Base-by-base conservation (phyloP, 2,113 vertebrate genomes). In the Tyto alba region DNA sequence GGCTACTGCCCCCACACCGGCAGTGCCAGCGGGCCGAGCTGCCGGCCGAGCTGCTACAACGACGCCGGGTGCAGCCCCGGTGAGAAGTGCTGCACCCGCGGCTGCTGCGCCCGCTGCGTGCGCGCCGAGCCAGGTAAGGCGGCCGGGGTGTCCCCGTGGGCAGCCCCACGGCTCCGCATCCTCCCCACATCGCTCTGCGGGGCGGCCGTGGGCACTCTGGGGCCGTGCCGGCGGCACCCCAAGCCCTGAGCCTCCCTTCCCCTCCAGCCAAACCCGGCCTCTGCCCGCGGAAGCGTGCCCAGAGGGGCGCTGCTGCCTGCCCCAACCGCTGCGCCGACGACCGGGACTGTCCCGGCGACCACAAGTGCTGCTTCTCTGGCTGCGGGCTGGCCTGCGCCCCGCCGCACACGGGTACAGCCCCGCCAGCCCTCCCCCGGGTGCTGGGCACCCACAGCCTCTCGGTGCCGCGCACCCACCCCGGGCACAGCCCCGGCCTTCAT, bases 291-390 rank as follows among this genome's bases (percentile, higher is more conserved):
- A 94, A 55, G 48, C 89, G 22, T 9, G 72, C 40, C 34, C 22
- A 7, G 57, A 16, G 38, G 11, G 53, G 56, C 4, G 0, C 40
- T 7, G 30, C 41, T 4, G 13, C 74, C 50, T 96, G 97, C 74
- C 38, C 21, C 80, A 91, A 66, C 80, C 52, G 0, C 73, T 97
- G 97, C 36, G 0, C n/a, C 0, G 67, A 95, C 1, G 96, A 97
- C 92, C 72, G 81, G 5, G 71, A 71, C 84, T 97, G 97, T 36
- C 50, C 68, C 1, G 15, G 47, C 27, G 23, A 66, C 2, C 50
- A 0, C 90, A 97, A 96, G 50, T 97, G 97, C 89, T 97, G 97
- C 78, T 97, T 95, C 71, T 79, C 84, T 0, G 30, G 88, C 81
- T 96, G 95, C 1, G 93, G 96, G n/a, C 45, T 96, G 63, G 48